Percentiles rank a stretch among this genome's conserved stretches.
Evolutionary conservation across 1,140 invertebrate species (phyloP).

Genomic region (Hyphantria cunea): DNA sequence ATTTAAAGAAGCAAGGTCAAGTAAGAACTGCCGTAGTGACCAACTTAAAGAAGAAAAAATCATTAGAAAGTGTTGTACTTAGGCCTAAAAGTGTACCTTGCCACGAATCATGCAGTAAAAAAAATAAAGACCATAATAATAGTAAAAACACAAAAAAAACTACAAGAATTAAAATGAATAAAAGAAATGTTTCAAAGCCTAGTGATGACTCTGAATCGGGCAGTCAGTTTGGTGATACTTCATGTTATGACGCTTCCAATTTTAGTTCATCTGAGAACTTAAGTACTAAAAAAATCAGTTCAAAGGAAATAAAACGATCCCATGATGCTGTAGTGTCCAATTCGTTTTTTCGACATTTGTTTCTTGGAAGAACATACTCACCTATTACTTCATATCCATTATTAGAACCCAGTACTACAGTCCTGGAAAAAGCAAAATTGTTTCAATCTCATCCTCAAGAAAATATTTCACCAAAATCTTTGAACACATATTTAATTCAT

Average conservation of each 20-base stretch:
- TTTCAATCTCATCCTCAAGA: slow-evolving; percentile 81
- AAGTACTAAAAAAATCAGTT: slow-evolving; percentile 44
- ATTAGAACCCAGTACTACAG: slow-evolving; percentile 77
- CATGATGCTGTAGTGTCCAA: slow-evolving; percentile 83
- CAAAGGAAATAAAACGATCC: slow-evolving; percentile 81
- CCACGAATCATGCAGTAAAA: slow-evolving; percentile 58
- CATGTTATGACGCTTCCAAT: slow-evolving; percentile 38
- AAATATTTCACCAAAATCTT: slow-evolving; percentile 80
- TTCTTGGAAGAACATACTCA: slow-evolving; percentile 79
- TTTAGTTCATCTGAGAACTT: slow-evolving; percentile 47
- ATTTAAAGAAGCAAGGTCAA: slow-evolving; percentile 51
- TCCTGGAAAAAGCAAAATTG: slow-evolving; percentile 84
- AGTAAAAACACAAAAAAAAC: slow-evolving; percentile 48
- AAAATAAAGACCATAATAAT: slow-evolving; percentile 48
- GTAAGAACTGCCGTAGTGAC: slow-evolving; percentile 64
- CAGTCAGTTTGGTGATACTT: slow-evolving; percentile 56
- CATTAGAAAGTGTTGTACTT: slow-evolving; percentile 53
- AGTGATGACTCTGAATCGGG: slow-evolving; percentile 39
- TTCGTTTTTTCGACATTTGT: slow-evolving; percentile 87
- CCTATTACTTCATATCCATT: slow-evolving; percentile 55
- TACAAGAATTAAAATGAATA: slow-evolving; percentile 39
- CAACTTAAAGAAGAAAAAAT: slow-evolving; percentile 70
- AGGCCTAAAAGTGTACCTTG: slow-evolving; percentile 54
- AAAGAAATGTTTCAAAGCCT: slow-evolving; percentile 38
- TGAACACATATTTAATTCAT: slow-evolving; percentile 84